Evolutionary conservation across 2,797 vertebrate species (phyloP).

Genomic region (Siniperca undulata): DNA sequence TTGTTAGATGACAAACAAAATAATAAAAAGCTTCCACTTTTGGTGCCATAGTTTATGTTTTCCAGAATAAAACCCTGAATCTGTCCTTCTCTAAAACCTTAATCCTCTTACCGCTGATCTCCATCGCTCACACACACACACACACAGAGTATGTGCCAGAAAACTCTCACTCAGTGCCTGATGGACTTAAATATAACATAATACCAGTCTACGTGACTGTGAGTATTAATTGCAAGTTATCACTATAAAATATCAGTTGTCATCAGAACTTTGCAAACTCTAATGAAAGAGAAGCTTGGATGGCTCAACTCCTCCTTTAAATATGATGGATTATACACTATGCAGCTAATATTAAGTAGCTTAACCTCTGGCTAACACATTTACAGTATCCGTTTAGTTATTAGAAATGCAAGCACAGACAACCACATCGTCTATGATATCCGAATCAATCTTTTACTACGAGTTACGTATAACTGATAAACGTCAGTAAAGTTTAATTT

Average conservation of each 20-base stretch:
- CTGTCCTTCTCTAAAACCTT: constrained; percentile 69
- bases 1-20: constrained; percentile 33
- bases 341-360: constrained; percentile 1
- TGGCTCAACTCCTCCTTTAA: background rate
- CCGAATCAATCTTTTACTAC: background rate
- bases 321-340: background rate
- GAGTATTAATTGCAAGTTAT: constrained; percentile 17
- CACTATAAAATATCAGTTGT: background rate
- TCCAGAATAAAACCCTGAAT: constrained; percentile 64
- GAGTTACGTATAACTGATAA: background rate
- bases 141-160: background rate
- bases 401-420: background rate
- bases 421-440: background rate
- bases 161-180: constrained; percentile 14
- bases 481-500: background rate
- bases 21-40: constrained; percentile 32
- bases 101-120: constrained; percentile 77
- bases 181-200: constrained; percentile 28
- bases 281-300: background rate
- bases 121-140: constrained; percentile 26
- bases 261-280: background rate
- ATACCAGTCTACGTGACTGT: background rate
- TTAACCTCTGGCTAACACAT: background rate
- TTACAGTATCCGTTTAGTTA: background rate
- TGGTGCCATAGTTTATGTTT: constrained; percentile 42